Conservation (phyloP, 1,140 invertebrate genomes). For the Aphis craccivora region DNA sequence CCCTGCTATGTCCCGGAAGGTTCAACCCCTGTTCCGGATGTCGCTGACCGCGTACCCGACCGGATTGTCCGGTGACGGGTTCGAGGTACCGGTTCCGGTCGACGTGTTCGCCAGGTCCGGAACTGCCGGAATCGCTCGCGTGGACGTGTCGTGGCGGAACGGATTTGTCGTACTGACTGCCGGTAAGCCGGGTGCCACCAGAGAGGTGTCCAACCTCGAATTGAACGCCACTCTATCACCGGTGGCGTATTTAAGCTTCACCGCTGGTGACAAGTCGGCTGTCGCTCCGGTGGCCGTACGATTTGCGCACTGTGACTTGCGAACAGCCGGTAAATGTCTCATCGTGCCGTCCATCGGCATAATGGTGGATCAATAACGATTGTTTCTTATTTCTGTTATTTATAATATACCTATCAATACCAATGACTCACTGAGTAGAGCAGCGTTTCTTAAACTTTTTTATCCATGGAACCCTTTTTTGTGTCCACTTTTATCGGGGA, state of each 20-base stretch:
- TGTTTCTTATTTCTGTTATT: neutral
- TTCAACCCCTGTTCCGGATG: neutral
- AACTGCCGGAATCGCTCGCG: neutral
- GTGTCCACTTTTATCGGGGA: no score
- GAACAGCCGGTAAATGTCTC: neutral
- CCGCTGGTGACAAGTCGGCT: neutral
- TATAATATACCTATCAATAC: no score
- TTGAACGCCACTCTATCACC: neutral
- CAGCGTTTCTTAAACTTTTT: no score
- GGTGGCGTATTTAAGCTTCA: neutral
- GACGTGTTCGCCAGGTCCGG: neutral
- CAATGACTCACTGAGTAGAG: neutral
- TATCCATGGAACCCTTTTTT: no score
- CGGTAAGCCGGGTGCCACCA: neutral
- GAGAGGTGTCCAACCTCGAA: neutral
- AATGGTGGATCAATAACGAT: neutral
- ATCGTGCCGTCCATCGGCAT: neutral
- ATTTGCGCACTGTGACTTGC: neutral
- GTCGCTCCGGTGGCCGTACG: neutral
- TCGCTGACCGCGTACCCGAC: neutral
- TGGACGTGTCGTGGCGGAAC: conserved; percentile 27
- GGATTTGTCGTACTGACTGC: conserved; percentile 36
- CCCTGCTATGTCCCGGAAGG: neutral
- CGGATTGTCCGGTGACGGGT: neutral
- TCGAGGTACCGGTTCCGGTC: neutral